Base-by-base conservation (phyloP, 2,113 vertebrate species). In the Hippopotamus amphibius region DNA sequence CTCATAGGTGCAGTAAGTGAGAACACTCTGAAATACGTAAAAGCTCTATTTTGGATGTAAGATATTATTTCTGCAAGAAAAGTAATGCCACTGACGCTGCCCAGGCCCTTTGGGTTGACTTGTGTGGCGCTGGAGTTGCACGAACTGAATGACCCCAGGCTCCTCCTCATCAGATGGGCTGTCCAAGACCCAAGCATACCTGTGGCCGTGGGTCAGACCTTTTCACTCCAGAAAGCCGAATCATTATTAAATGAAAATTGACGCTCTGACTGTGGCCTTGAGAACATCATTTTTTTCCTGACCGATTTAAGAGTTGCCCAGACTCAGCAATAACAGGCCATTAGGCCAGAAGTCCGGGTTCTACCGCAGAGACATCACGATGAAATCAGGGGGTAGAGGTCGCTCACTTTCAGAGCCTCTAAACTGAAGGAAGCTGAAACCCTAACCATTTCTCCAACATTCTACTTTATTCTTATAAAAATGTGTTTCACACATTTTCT, bases 161-260 rank as follows among this genome's bases (percentile, higher is more conserved):
- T 61, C 15, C 7, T n/a, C 24, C 74, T 90, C 74, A 11, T 46
- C 15, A 85, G 43, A 3, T 24, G 43, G 43, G 14, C 63, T 76
- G 12, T 22, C 77, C 2, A 59, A 65, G 17, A 53, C 33, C 26
- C 7, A 2, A 19, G 63, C 8, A 1, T 66, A 21, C 33, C 43
- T 72, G 1, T 14, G 17, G 9, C 69, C 6, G 0, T 5, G 8
- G 17, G 43, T 61, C 74, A 88, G 50, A 59, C 43, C 30, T 57
- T 77, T 90, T 85, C 63, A 55, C 37, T 89, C 72, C 43, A 57
- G 37, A 61, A 68, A 13, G 33, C 63, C 88, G 33, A 92, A 33
- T 69, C 86, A 55, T 86, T 66, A 87, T 76, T 63, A 57, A 87
- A 28, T 83, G 37, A 69, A 92, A 87, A 90, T 26, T 61, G 57